Evolutionary conservation across 2,113 vertebrate species (phyloP).

Genomic region (Orthochromis indermauri): DNA sequence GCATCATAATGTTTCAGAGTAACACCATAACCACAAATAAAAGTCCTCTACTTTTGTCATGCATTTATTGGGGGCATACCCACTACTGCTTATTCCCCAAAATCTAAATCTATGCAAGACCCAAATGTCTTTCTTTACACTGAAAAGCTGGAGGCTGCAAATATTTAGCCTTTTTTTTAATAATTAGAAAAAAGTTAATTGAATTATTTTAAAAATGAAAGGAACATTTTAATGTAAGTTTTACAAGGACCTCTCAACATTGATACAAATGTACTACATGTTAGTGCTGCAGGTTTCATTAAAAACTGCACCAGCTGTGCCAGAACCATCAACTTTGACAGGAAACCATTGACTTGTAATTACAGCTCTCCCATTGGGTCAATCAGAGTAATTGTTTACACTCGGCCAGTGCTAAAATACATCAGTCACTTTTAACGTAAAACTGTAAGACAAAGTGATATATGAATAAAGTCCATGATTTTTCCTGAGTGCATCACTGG

Average conservation of each 20-base stretch:
- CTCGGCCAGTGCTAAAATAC: neutral
- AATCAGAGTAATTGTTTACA: neutral
- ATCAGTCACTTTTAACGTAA: neutral
- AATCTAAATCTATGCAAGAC: neutral
- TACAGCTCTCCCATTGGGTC: neutral
- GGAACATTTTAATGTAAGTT: neutral
- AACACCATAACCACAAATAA: neutral
- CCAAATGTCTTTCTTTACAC: neutral
- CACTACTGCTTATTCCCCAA: neutral
- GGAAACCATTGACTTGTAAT: neutral
- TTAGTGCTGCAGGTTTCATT: neutral
- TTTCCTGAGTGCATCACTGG: neutral
- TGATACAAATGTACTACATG: neutral
- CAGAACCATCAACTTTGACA: neutral
- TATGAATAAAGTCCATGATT: neutral
- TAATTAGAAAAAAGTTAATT: neutral
- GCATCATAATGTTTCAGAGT: neutral
- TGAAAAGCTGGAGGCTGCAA: neutral
- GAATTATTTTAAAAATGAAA: neutral
- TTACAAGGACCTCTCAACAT: neutral
- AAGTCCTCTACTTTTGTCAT: neutral
- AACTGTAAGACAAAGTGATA: neutral
- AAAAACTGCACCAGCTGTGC: neutral
- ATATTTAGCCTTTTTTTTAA: neutral
- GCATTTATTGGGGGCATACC: neutral